phyloP scores from a whole-genome alignment of 2,888 invertebrate species.

The Ormia ochracea region DNA sequence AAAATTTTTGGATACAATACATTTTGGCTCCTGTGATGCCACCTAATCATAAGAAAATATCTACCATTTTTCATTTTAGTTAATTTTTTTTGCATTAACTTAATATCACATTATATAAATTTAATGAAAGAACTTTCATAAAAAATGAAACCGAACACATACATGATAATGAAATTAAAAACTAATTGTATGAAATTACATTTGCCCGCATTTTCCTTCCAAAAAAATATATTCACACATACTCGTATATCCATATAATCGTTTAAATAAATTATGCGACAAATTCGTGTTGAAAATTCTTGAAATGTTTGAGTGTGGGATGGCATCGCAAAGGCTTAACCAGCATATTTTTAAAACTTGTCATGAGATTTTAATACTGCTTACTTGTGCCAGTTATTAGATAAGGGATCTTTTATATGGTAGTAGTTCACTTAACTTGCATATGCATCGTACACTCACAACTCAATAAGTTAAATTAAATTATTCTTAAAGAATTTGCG shows the following conservation, averaged over 20 bases:
- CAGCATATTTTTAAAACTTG: not conserved
- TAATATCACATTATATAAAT: slow-evolving; percentile 10
- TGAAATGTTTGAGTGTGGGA: not conserved
- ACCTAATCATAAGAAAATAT: not conserved
- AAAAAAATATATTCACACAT: not conserved
- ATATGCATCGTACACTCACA: not conserved
- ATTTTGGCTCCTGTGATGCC: no score
- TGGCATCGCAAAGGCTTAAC: not conserved
- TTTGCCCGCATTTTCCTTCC: not conserved
- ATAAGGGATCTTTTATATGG: not conserved
- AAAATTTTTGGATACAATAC: no score
- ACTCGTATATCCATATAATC: not conserved
- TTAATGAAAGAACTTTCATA: slow-evolving; percentile 4
- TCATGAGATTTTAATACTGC: not conserved
- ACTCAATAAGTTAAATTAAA: not conserved
- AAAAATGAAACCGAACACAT: not conserved
- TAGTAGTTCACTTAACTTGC: no score
- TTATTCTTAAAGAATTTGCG: not conserved
- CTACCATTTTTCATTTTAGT: no score
- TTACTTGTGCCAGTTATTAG: not conserved
- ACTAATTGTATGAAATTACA: slow-evolving; percentile 12
- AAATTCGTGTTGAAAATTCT: not conserved
- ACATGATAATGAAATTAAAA: not conserved
- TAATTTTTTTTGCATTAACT: not conserved
- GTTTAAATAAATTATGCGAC: not conserved